A percentile compares a stretch with the other conserved stretches of the same genome.
phyloP scores from a whole-genome alignment of 2,113 vertebrate species.

The Loxodonta africana region DNA sequence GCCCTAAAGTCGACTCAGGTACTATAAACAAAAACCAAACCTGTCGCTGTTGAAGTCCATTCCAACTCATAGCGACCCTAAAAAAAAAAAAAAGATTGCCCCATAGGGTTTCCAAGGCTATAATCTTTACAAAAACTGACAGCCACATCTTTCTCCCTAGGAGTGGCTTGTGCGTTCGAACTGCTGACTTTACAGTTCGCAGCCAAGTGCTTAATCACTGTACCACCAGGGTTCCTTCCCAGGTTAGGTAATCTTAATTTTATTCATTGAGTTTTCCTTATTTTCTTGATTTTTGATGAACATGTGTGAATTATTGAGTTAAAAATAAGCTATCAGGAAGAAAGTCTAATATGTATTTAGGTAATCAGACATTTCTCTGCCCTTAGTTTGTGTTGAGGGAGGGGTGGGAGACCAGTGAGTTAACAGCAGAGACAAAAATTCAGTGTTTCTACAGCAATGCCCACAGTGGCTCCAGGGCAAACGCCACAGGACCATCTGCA shows the following conservation, averaged over 20 bases:
- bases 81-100: too few relatives aligned
- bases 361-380: neutral
- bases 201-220: too few relatives aligned
- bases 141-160: too few relatives aligned
- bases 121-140: too few relatives aligned
- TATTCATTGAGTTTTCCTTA: slow-evolving; percentile 15
- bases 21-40: too few relatives aligned
- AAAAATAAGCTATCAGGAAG: slow-evolving; percentile 51
- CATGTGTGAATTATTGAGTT: slow-evolving; percentile 14
- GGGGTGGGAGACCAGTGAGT: neutral
- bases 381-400: neutral
- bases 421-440: neutral
- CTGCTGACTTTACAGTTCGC: too few relatives aligned
- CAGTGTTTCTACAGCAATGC: neutral
- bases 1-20: too few relatives aligned
- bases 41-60: too few relatives aligned
- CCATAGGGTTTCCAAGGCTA: too few relatives aligned
- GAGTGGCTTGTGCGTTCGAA: too few relatives aligned
- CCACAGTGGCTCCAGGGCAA: neutral
- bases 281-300: slow-evolving; percentile 44
- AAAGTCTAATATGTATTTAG: neutral
- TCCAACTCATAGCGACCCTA: too few relatives aligned
- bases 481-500: neutral
- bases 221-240: neutral
- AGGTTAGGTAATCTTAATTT: slow-evolving; percentile 4